phyloP scores from a whole-genome alignment of 2,888 invertebrate genomes.

The Shargacucullia verbasci region DNA sequence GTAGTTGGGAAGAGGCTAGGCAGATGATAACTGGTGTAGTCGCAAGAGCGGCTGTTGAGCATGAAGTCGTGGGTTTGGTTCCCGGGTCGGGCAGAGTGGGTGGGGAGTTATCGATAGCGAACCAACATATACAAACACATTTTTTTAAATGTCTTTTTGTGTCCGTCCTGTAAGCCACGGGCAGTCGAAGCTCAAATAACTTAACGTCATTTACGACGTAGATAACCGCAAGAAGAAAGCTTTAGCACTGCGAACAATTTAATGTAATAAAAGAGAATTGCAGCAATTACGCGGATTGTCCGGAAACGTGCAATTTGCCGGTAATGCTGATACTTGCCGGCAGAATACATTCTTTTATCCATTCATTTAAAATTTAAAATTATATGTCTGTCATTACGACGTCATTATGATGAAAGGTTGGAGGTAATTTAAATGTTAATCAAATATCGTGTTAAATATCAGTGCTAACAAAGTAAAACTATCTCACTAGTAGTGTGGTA shows the following conservation, averaged over 20 bases:
- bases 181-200: slow-evolving; percentile 28
- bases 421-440: no score
- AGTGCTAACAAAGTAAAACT: no score
- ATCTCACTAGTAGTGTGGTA: no score
- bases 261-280: slow-evolving; percentile 66
- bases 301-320: slow-evolving; percentile 61
- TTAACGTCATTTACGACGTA: slow-evolving; percentile 46
- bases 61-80: no score
- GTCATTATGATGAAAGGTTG: slow-evolving; percentile 8
- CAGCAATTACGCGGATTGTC: slow-evolving; percentile 64
- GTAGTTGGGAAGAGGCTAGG: no score
- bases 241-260: slow-evolving; percentile 52
- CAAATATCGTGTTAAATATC: no score
- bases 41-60: no score
- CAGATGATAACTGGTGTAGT: no score
- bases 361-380: slow-evolving; percentile 31
- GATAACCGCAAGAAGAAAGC: slow-evolving; percentile 53
- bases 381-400: slow-evolving; percentile 14
- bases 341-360: slow-evolving; percentile 26
- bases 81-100: no score
- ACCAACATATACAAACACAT: no score
- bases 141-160: no score
- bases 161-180: slow-evolving; percentile 9
- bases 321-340: slow-evolving; percentile 53
- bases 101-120: no score